Conservation (phyloP, 2,113 vertebrate genomes). For the Zosterops pallidus region DNA sequence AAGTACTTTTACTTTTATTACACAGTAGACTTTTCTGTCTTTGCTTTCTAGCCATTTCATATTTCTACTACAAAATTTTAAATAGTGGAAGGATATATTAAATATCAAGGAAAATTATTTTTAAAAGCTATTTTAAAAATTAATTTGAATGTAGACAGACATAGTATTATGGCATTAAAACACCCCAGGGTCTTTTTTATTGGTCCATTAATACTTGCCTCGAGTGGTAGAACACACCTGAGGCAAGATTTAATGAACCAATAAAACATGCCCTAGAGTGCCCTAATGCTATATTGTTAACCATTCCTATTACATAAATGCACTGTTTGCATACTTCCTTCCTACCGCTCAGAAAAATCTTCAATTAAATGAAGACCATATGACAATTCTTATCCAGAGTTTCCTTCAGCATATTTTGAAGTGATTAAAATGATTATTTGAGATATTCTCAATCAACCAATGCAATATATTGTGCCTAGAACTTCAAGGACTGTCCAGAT, state of each 20-base stretch:
- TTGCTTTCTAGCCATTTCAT: conserved; percentile 28
- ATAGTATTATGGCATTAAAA: conserved; percentile 73
- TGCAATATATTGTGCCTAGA: neutral
- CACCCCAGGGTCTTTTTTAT: conserved; percentile 78
- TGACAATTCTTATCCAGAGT: conserved; percentile 52
- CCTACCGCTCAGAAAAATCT: conserved; percentile 69
- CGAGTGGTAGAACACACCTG: conserved; percentile 78
- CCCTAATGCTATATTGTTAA: conserved; percentile 73
- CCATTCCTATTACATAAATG: conserved; percentile 75
- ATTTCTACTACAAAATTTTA: conserved; percentile 39
- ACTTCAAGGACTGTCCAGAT: neutral
- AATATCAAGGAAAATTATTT: conserved; percentile 75
- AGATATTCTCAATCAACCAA: neutral
- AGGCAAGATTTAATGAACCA: conserved; percentile 83
- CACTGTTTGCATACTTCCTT: conserved; percentile 70
- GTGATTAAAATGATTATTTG: conserved; percentile 43
- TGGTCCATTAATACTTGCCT: conserved; percentile 82
- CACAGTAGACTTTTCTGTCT: conserved; percentile 5
- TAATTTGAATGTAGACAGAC: conserved; percentile 77
- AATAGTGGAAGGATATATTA: conserved; percentile 58
- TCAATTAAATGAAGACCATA: conserved; percentile 71
- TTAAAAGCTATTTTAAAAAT: conserved; percentile 77
- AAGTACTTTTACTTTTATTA: conserved; percentile 1
- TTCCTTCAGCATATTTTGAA: conserved; percentile 58
- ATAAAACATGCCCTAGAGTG: conserved; percentile 78